Evolutionary conservation across 2,888 invertebrate genomes (phyloP).

Genomic region (Napeogenes inachia): DNA sequence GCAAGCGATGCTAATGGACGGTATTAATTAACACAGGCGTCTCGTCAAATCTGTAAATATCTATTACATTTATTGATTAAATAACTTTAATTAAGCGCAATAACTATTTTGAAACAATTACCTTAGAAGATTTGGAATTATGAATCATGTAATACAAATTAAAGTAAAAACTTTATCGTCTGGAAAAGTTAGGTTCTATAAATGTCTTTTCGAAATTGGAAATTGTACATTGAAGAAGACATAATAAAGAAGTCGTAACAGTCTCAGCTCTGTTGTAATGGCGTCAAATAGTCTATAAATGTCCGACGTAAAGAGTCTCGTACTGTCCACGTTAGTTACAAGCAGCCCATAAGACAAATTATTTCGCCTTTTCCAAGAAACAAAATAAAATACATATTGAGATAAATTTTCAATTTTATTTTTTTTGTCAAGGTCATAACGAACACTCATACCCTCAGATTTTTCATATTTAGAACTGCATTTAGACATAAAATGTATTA

Average conservation of each 20-base stretch:
- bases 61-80: slow-evolving; percentile 38
- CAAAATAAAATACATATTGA: no score
- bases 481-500: no score
- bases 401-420: no score
- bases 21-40: slow-evolving; percentile 71
- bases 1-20: slow-evolving; percentile 73
- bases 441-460: no score
- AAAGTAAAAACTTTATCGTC: no score
- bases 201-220: slow-evolving; percentile 30
- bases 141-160: no score
- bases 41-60: slow-evolving; percentile 67
- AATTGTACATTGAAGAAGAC: slow-evolving; percentile 25
- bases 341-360: no score
- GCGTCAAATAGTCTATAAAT: slow-evolving; percentile 59
- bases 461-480: no score
- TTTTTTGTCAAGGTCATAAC: no score
- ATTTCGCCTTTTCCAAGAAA: no score
- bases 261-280: slow-evolving; percentile 36
- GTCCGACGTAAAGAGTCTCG: slow-evolving; percentile 58
- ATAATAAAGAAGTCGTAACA: slow-evolving; percentile 41
- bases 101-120: no score
- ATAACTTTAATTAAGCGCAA: not conserved
- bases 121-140: no score
- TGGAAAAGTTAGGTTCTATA: not conserved
- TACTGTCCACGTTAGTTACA: slow-evolving; percentile 32